Conservation (phyloP, 2,113 vertebrate genomes). For the Boleophthalmus pectinirostris region DNA sequence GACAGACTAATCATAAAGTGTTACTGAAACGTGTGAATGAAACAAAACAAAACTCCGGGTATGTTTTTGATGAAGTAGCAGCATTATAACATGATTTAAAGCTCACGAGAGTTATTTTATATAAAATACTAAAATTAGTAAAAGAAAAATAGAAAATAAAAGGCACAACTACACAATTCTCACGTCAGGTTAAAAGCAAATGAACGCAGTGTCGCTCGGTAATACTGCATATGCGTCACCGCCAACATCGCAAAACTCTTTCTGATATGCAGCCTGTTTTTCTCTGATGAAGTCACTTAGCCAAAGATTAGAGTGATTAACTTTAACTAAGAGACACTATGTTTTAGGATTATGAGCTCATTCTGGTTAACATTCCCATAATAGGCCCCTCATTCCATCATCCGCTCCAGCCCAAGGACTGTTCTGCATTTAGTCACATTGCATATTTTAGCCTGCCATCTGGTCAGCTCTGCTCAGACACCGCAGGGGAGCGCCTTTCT, state of each 20-base stretch:
- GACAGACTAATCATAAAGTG: no score
- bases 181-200: no score
- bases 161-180: no score
- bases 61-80: no score
- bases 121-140: background rate
- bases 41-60: no score
- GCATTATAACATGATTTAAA: no score
- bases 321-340: slow-evolving; percentile 10
- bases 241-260: background rate
- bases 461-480: slow-evolving; percentile 85
- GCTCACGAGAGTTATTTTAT: no score
- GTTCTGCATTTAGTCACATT: slow-evolving; percentile 81
- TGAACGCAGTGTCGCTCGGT: background rate
- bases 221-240: background rate
- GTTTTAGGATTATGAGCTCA: slow-evolving; percentile 16
- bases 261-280: background rate
- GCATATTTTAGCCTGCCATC: slow-evolving; percentile 92
- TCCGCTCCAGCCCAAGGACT: slow-evolving; percentile 58
- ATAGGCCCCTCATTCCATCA: slow-evolving; percentile 35
- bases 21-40: no score
- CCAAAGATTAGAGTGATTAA: slow-evolving; percentile 6
- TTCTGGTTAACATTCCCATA: slow-evolving; percentile 34
- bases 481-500: slow-evolving; percentile 83
- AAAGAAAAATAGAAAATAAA: background rate
- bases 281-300: slow-evolving; percentile 2